Evolutionary conservation across 2,888 invertebrate species (phyloP).

Genomic region (Leptura quadrifasciata): DNA sequence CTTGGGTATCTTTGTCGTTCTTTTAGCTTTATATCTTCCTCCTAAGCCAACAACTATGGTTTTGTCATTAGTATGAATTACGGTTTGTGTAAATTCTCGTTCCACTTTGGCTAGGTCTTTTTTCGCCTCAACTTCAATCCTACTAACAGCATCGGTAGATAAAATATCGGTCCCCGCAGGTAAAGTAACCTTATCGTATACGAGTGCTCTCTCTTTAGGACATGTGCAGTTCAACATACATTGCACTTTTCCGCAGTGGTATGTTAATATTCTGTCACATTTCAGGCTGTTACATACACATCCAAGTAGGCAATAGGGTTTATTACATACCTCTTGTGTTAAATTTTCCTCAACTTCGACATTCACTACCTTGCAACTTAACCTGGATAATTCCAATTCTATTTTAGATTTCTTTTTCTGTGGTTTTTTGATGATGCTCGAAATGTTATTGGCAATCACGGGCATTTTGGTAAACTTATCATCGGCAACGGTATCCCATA

Average conservation of each 20-base stretch:
- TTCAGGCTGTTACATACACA: constrained; percentile 81
- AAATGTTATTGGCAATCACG: constrained; percentile 44
- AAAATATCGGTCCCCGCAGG: constrained; percentile 67
- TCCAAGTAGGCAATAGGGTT: constrained; percentile 79
- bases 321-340: constrained; percentile 72
- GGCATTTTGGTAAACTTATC: constrained; percentile 55
- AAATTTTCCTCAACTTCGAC: constrained; percentile 68
- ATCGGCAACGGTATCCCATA: constrained; percentile 50
- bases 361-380: constrained; percentile 82
- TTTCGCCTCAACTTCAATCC: constrained; percentile 75
- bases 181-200: constrained; percentile 61
- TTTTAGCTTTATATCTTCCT: constrained; percentile 74
- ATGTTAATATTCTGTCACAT: constrained; percentile 69
- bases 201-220: constrained; percentile 55
- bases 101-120: constrained; percentile 80
- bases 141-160: constrained; percentile 67
- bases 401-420: constrained; percentile 57
- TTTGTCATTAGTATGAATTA: constrained; percentile 80
- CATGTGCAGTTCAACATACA: constrained; percentile 80
- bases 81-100: constrained; percentile 83
- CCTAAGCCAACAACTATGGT: constrained; percentile 79
- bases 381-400: constrained; percentile 76
- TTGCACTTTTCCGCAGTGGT: constrained; percentile 79
- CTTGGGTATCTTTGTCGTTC: constrained; percentile 79
- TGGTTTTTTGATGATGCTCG: constrained; percentile 48